These are phyloP conservation scores for Drosophila murphyi DNA, from an alignment of 1,140 invertebrate genomes.

Conservation along the genomic window DNA sequence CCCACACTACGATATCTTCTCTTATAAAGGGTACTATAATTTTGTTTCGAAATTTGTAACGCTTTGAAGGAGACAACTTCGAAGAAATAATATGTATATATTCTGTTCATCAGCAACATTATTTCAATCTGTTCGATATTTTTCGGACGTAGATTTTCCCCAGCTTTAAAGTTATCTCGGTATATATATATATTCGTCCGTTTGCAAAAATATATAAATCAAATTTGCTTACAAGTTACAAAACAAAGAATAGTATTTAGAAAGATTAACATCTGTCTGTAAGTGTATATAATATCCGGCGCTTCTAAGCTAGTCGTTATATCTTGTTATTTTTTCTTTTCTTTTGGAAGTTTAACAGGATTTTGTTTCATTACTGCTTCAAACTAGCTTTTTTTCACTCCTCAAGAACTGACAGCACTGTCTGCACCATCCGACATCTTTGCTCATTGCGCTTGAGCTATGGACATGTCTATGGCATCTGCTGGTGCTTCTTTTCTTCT, in stretches of 20 bases:
- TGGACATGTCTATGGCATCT: conserved; percentile 35
- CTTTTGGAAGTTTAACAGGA: conserved; percentile 6
- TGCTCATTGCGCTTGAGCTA: conserved; percentile 31
- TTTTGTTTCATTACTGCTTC: not conserved
- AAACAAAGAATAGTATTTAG: not conserved
- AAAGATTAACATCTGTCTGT: not conserved
- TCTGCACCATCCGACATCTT: conserved; percentile 18
- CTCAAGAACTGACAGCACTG: conserved; percentile 23
- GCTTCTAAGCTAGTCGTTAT: not conserved
- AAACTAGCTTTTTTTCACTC: conserved; percentile 7
- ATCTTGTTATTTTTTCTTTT: not conserved
- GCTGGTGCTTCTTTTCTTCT: not conserved
- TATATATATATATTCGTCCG: too few relatives aligned
- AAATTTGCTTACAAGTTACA: too few relatives aligned
- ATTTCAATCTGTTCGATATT: too few relatives aligned
- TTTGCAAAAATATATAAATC: too few relatives aligned
- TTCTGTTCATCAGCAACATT: too few relatives aligned
- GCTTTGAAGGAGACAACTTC: too few relatives aligned
- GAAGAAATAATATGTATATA: too few relatives aligned
- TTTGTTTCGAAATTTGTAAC: too few relatives aligned
- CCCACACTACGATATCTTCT: too few relatives aligned
- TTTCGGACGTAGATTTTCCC: too few relatives aligned
- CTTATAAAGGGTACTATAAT: too few relatives aligned
- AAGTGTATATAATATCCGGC: not conserved
- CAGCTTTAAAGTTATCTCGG: too few relatives aligned